Base-by-base conservation (phyloP, 2,113 vertebrate genomes). In the Tricholaema leucomelas region DNA sequence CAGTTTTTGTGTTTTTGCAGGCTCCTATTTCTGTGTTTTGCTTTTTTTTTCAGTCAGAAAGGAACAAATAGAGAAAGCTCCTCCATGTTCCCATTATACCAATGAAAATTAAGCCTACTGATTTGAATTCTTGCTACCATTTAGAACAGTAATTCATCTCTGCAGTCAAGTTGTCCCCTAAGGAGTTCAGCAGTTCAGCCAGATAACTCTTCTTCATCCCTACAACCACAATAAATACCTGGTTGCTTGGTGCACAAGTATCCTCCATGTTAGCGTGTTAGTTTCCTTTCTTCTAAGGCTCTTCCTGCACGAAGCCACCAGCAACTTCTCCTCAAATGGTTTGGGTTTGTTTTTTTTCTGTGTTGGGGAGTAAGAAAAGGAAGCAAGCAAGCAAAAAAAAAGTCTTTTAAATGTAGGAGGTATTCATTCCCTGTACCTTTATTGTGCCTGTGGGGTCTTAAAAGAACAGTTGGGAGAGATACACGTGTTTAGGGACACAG, bases 111-210 rank as follows among this genome's bases (percentile, higher is more conserved):
- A 73, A 79, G 25, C 25, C 55, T 36, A 66, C 40, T 12, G 6
- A 85, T 76, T 87, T 72, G 48, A 75, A 85, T 88, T 78, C 76
- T 81, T 54, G 44, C 48, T 75, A 8, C 31, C 56, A 20, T 52
- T 94, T 81, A 81, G 69, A 87, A 88, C n/a, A 40, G 17, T 48
- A 82, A 71, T 91, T 82, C 70, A 80, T 56, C 48, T 64, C 79
- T n/a, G 5, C 23, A 67, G 82, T 59, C 50, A 42, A 24, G 40
- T 19, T 60, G 52, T 82, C 56, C 60, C 69, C 46, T 46, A 35
- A 74, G 91, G 46, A 61, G 72, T 81, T 89, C 79, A 85, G 59
- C 3, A 80, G 44, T 90, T 85, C 56, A 90, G 54, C 56, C 85
- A 7, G 48, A 12, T 64, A 60, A 87, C 56, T 82, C 74, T 76